phyloP scores from a whole-genome alignment of 2,888 invertebrate genomes.

The Onchidella celtica region DNA sequence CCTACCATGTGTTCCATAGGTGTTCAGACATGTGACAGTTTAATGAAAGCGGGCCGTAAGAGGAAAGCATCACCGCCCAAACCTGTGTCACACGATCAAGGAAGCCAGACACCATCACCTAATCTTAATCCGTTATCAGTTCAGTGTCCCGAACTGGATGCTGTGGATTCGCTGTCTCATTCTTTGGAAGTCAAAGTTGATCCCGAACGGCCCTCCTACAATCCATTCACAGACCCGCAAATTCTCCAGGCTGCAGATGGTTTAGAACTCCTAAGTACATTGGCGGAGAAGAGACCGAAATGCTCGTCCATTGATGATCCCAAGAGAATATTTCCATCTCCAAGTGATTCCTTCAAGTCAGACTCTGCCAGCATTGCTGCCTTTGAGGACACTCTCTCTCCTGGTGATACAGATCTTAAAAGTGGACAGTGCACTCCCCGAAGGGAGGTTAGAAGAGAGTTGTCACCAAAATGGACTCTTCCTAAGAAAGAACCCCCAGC shows the following conservation, averaged over 20 bases:
- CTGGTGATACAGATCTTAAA: constrained; percentile 44
- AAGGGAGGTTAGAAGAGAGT: constrained; percentile 40
- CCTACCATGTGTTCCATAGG: constrained; percentile 41
- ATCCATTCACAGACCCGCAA: constrained; percentile 72
- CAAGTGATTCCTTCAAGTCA: constrained; percentile 59
- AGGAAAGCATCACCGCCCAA: neutral
- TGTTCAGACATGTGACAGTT: constrained; percentile 52
- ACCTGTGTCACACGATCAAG: constrained; percentile 29
- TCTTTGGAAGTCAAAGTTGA: constrained; percentile 22
- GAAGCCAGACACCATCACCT: constrained; percentile 38
- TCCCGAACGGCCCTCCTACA: constrained; percentile 53
- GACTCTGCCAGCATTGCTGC: constrained; percentile 49
- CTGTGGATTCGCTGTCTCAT: constrained; percentile 11
- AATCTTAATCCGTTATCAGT: constrained; percentile 33
- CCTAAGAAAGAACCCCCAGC: constrained; percentile 49
- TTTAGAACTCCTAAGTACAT: constrained; percentile 72
- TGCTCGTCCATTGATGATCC: constrained; percentile 53
- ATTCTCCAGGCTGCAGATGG: constrained; percentile 73
- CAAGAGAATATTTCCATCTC: constrained; percentile 53
- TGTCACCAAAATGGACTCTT: constrained; percentile 55
- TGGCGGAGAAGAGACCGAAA: constrained; percentile 72
- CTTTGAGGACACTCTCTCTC: constrained; percentile 49
- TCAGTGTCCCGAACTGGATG: constrained; percentile 44
- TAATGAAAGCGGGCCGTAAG: neutral
- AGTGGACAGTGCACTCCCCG: constrained; percentile 52